These are phyloP conservation scores for Pipistrellus kuhlii DNA, from an alignment of 2,797 vertebrate species.

Conservation along the genomic window DNA sequence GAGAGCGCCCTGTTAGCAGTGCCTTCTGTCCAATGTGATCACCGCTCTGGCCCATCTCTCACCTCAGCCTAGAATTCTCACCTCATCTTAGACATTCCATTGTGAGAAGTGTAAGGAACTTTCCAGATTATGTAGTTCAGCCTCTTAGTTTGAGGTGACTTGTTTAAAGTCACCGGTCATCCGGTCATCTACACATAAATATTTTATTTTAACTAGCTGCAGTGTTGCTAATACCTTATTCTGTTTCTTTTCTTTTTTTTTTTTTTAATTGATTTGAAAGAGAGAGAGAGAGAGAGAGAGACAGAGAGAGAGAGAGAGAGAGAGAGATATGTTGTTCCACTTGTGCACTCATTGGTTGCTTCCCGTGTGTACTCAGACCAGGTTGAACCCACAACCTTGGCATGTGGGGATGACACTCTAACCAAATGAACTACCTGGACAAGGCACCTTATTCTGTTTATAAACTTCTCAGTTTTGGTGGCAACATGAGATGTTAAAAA, in stretches of 20 bases:
- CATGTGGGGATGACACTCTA: background rate
- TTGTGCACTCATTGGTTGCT: background rate
- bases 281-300: no score
- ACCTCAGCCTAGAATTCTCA: background rate
- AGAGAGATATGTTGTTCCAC: background rate
- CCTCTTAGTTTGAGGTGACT: background rate
- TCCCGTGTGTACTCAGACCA: background rate
- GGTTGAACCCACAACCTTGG: background rate
- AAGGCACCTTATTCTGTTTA: background rate
- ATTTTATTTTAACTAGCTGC: background rate
- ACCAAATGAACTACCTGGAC: background rate
- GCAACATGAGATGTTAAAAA: background rate
- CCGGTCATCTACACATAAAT: background rate
- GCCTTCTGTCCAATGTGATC: background rate
- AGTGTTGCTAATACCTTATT: background rate
- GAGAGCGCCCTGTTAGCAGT: background rate
- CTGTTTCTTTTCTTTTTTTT: no score
- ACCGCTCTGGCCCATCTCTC: background rate
- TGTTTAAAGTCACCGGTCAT: background rate
- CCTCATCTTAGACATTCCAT: rapidly evolving
- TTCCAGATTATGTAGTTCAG: background rate
- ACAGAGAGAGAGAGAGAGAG: background rate
- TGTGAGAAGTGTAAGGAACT: background rate
- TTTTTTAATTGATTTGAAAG: background rate
- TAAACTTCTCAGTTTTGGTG: background rate